These are phyloP conservation scores for Chirona hameri DNA, from an alignment of 2,888 invertebrate genomes.

Conservation along the genomic window DNA sequence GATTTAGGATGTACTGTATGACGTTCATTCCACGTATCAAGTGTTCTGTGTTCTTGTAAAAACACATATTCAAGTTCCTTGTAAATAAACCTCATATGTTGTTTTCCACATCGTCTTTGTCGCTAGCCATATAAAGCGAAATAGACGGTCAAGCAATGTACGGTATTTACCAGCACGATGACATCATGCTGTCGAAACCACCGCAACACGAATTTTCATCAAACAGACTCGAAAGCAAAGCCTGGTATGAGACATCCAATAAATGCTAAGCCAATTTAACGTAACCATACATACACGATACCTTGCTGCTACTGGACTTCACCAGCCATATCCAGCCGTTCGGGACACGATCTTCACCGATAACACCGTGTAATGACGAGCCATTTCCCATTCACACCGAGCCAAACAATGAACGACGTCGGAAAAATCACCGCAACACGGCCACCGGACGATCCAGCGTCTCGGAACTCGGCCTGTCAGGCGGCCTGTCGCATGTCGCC, in stretches of 20 bases:
- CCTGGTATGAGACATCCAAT: too few relatives aligned
- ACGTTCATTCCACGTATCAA: conserved; percentile 4
- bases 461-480: background rate
- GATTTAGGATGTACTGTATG: background rate
- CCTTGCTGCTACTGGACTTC: too few relatives aligned
- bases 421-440: background rate
- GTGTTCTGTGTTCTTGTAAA: conserved; percentile 23
- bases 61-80: conserved; percentile 25
- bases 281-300: too few relatives aligned
- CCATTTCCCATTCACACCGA: background rate
- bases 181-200: too few relatives aligned
- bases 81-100: conserved; percentile 28
- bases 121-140: too few relatives aligned
- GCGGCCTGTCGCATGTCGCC: too few relatives aligned
- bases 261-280: too few relatives aligned
- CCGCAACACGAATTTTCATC: too few relatives aligned
- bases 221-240: too few relatives aligned
- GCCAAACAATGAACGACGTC: background rate
- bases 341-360: background rate
- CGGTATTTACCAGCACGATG: too few relatives aligned
- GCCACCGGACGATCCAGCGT: background rate
- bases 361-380: background rate
- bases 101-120: background rate
- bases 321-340: too few relatives aligned
- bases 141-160: too few relatives aligned